Percentiles rank a stretch among this genome's conserved stretches.
Conservation (phyloP, 2,113 vertebrate species). For the Pseudolaguvia tuberculata region DNA sequence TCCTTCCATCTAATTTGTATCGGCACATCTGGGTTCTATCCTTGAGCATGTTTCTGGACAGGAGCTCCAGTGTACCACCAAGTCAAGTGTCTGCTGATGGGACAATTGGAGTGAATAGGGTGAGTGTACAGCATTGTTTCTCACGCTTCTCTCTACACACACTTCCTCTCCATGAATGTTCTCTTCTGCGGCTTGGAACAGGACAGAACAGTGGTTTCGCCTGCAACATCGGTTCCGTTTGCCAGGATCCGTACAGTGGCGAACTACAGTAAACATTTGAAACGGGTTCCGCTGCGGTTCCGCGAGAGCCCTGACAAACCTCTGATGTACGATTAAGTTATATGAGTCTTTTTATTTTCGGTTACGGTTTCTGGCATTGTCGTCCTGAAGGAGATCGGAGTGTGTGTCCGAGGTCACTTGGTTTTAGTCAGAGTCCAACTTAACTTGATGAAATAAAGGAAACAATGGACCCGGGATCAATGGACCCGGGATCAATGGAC, state of each 20-base stretch:
- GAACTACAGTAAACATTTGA: conserved; percentile 71
- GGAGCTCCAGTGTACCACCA: too few species aligned
- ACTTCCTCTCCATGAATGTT: conserved; percentile 52
- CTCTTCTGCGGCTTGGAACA: conserved; percentile 51
- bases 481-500: too few species aligned
- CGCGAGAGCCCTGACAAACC: conserved; percentile 64
- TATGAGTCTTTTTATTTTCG: conserved; percentile 68
- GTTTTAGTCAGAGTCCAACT: conserved; percentile 63
- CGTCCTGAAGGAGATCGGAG: conserved; percentile 55
- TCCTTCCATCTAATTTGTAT: too few species aligned
- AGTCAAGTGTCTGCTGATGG: not conserved
- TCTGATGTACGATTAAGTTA: conserved; percentile 66
- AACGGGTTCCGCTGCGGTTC: conserved; percentile 65
- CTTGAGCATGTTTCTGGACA: too few species aligned
- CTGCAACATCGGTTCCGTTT: conserved; percentile 55
- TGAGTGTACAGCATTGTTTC: conserved; percentile 55
- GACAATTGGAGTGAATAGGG: conserved; percentile 30
- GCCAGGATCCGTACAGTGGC: conserved; percentile 58
- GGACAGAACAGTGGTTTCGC: conserved; percentile 6
- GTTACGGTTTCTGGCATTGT: conserved; percentile 70
- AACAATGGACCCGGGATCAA: conserved; percentile 3
- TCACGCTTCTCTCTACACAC: conserved; percentile 57
- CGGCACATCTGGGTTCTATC: too few species aligned
- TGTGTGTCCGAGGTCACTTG: conserved; percentile 68
- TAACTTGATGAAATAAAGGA: conserved; percentile 44